Conservation (phyloP, 2,888 invertebrate genomes). For the Microplitis manilae region DNA sequence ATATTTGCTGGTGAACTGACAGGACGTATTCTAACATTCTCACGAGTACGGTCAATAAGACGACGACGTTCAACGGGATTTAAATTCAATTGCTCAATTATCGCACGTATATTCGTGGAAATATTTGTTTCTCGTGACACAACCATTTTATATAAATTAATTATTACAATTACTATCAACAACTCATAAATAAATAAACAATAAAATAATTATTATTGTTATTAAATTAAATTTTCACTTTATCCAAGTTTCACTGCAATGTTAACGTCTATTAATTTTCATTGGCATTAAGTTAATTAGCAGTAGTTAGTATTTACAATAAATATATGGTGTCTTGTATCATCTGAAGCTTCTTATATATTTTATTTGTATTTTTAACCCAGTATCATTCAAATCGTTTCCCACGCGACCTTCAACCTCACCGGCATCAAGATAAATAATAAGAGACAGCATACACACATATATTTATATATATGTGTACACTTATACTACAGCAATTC, state of each 20-base stretch:
- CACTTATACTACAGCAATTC: not conserved
- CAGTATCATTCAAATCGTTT: conserved; percentile 55
- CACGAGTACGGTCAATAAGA: conserved; percentile 59
- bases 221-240: conserved; percentile 27
- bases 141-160: conserved; percentile 57
- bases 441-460: conserved; percentile 1
- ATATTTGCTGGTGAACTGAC: conserved; percentile 58
- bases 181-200: too few species aligned
- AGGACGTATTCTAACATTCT: conserved; percentile 49
- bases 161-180: not conserved
- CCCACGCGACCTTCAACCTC: conserved; percentile 61
- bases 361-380: not conserved
- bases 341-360: conserved; percentile 33
- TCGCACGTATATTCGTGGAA: conserved; percentile 68
- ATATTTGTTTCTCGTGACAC: conserved; percentile 67
- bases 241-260: not conserved
- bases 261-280: not conserved
- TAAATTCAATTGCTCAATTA: conserved; percentile 68
- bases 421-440: conserved; percentile 31
- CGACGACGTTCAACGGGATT: conserved; percentile 65
- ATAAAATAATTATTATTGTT: not conserved
- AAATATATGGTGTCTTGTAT: conserved; percentile 31
- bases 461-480: not conserved
- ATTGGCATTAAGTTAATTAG: conserved; percentile 9
- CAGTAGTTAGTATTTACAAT: not conserved